Conservation (phyloP, 2,797 vertebrate genomes). For the Xiphorhynchus erythropygius region DNA sequence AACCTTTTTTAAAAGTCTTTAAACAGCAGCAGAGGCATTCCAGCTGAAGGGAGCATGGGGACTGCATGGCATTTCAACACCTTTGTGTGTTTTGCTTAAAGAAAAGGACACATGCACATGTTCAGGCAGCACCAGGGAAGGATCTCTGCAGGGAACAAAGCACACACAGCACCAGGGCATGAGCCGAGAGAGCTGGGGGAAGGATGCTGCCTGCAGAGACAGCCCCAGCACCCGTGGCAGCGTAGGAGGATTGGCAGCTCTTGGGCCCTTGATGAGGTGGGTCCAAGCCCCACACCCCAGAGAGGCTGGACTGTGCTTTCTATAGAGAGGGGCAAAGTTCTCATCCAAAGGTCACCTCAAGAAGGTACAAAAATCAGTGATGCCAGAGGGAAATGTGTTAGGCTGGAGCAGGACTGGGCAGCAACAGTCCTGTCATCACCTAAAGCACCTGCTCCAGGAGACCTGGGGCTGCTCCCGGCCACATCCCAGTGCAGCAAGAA, state of each 20-base stretch:
- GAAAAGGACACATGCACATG: neutral
- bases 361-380: neutral
- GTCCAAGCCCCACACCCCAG: neutral
- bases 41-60: neutral
- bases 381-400: neutral
- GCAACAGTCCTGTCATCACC: neutral
- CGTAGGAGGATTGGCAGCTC: neutral
- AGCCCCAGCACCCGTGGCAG: neutral
- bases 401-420: rapidly evolving
- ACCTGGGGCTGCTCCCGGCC: neutral
- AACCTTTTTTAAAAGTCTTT: neutral
- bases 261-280: neutral
- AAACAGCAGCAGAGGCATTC: neutral
- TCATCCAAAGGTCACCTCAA: neutral
- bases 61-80: neutral
- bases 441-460: neutral
- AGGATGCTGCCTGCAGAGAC: neutral
- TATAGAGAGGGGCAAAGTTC: neutral
- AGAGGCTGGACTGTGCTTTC: neutral
- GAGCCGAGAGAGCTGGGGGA: neutral
- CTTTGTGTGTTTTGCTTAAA: conserved; percentile 13
- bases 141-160: conserved; percentile 30
- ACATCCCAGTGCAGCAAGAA: rapidly evolving
- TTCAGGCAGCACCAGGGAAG: neutral
- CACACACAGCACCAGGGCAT: neutral